These are phyloP conservation scores for Drosophila seguyi DNA, from an alignment of 1,140 invertebrate genomes.

Conservation along the genomic window DNA sequence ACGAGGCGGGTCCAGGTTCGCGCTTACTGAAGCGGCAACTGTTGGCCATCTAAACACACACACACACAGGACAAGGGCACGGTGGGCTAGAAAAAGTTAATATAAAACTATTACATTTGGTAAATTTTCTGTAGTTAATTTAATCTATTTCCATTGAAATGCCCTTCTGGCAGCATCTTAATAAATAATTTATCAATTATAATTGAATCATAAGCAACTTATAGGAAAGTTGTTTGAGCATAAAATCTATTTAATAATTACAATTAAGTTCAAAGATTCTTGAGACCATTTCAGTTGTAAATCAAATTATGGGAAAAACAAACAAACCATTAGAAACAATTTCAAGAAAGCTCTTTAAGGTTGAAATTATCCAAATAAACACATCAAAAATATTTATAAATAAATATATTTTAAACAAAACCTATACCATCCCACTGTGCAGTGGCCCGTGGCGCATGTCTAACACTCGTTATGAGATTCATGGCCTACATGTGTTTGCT, in stretches of 20 bases:
- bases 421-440: neutral
- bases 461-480: constrained; percentile 82
- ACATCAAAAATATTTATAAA: neutral
- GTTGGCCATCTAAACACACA: constrained; percentile 50
- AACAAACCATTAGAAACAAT: too few species aligned
- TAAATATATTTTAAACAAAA: too few species aligned
- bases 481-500: constrained; percentile 82
- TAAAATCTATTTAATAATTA: neutral
- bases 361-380: neutral
- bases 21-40: constrained; percentile 69
- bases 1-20: constrained; percentile 69
- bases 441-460: constrained; percentile 68
- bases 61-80: constrained; percentile 11
- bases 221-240: neutral
- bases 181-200: neutral
- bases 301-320: neutral
- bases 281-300: neutral
- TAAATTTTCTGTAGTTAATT: neutral
- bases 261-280: neutral
- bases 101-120: neutral
- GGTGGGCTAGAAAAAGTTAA: neutral
- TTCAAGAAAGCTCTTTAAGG: neutral
- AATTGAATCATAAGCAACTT: neutral
- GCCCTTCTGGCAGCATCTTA: too few species aligned
- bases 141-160: neutral